Evolutionary conservation across 2,113 vertebrate species (phyloP), one percentile per base, ranked within the genome.

Genomic region (Hassar affinis): DNA sequence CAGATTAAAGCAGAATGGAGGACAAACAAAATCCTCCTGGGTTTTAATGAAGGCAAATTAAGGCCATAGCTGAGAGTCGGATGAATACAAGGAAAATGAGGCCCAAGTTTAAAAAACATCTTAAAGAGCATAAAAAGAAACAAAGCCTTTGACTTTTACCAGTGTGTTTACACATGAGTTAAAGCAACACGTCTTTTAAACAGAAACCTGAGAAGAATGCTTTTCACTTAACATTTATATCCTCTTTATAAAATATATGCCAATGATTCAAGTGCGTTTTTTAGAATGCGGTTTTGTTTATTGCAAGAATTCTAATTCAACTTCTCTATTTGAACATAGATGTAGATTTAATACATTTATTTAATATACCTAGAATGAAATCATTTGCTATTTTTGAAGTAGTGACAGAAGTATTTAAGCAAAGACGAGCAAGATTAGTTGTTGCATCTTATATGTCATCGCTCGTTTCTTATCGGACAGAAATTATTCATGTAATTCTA

Each of bases 1-100:
- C 56, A 84, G 80, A 85, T 86, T 85, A 86, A 88, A 84, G 72
- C 74, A 25, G 77, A 80, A 75, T 35, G 42, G 83, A 84, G 77
- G 83, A 80, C 85, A 86, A 88, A 85, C 84, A 81, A 78, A 78
- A 80, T 74, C 77, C 77, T 80, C 61, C 52, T 59, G 25, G 38
- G 59, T 83, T 87, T 85, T 86, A 77, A 85, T 83, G 85, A 86
- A 78, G 25, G 83, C 27, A 83, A 86, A 86, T 86, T 75, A 88
- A 86, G 61, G 69, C 79, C 42, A 42, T 42, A 42, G 79, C n/a
- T 61, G 45, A 56, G 52, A 51, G n/a, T 59, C 59, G 25, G 47
- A 84, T 81, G 66, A 86, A 86, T 79, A 85, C 51, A 78, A 83
- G 51, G 45, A 86, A 68, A 79, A 27, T 22, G 51, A 51, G 45